A percentile compares a stretch with the other conserved stretches of the same genome.
Conservation (phyloP, 2,113 vertebrate species). For the Conger conger region DNA sequence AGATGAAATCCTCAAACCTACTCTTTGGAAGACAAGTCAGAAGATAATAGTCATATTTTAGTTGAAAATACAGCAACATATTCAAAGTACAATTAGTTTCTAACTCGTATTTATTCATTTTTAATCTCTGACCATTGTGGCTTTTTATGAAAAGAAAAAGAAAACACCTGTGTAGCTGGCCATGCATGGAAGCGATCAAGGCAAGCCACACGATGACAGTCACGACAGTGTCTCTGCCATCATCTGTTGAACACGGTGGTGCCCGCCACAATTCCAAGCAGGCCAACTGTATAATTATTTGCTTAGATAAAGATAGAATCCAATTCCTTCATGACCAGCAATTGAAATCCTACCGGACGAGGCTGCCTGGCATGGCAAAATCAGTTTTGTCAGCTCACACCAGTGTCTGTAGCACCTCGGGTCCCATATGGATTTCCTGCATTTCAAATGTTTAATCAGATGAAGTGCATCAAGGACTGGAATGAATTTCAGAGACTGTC, state of each 20-base stretch:
- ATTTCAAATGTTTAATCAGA: constrained; percentile 23
- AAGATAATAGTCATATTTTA: too few relatives aligned
- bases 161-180: neutral
- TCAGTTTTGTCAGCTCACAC: constrained; percentile 14
- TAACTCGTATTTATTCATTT: too few relatives aligned
- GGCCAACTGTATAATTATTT: constrained; percentile 15
- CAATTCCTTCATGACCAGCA: neutral
- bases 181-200: neutral
- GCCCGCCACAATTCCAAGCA: neutral
- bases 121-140: neutral
- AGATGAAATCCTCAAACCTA: too few relatives aligned
- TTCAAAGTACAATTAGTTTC: neutral
- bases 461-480: constrained; percentile 5
- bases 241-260: neutral
- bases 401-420: neutral
- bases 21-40: too few relatives aligned
- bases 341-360: neutral
- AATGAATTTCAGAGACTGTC: constrained; percentile 7
- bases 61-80: neutral
- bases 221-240: neutral
- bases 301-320: constrained; percentile 1
- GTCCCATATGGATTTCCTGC: constrained; percentile 11
- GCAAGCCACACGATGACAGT: neutral
- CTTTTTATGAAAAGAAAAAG: neutral
- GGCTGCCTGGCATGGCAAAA: constrained; percentile 9